phyloP scores from a whole-genome alignment of 1,140 invertebrate genomes.

The Probaryconus sp. region DNA sequence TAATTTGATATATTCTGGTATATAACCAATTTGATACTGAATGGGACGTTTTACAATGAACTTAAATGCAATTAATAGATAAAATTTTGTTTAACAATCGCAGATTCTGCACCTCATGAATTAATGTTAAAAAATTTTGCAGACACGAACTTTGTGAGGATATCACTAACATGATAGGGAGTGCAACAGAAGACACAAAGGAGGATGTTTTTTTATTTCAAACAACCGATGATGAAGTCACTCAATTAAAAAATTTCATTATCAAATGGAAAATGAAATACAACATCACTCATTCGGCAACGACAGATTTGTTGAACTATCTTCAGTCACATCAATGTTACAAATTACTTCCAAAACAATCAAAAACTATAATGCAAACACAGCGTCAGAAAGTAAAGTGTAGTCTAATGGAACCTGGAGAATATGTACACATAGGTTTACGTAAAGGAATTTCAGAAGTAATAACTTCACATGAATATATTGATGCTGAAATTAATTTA shows the following conservation, averaged over 20 bases:
- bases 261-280: conserved; percentile 26
- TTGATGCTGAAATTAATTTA: too few species aligned
- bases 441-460: conserved; percentile 5
- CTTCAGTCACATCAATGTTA: conserved; percentile 14
- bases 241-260: background rate
- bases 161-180: background rate
- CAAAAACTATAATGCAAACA: conserved; percentile 18
- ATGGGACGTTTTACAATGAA: too few species aligned
- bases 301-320: conserved; percentile 3
- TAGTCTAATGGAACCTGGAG: conserved; percentile 18
- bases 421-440: conserved; percentile 32
- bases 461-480: too few species aligned
- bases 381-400: conserved; percentile 2
- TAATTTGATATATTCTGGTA: too few species aligned
- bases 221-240: background rate
- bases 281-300: background rate
- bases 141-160: too few species aligned
- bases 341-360: conserved; percentile 6
- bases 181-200: background rate
- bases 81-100: too few species aligned
- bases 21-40: too few species aligned
- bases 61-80: too few species aligned
- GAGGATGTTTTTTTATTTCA: background rate
- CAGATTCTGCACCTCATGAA: too few species aligned
- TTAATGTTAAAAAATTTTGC: too few species aligned